Conservation (phyloP, 2,797 vertebrate genomes). For the Sebastes flavidus region DNA sequence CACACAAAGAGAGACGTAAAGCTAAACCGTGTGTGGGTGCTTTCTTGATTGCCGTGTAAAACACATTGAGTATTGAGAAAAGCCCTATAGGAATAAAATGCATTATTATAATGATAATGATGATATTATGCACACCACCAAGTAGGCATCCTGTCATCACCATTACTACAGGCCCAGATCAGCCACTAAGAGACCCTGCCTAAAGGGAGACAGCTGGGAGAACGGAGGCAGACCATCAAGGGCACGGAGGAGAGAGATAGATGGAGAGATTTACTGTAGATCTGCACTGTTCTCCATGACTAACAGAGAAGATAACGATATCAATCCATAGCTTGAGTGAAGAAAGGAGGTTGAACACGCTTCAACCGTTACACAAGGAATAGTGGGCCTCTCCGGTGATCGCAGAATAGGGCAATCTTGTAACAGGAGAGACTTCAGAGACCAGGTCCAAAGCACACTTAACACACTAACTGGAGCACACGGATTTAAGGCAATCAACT, state of each 20-base stretch:
- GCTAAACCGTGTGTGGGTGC: not conserved
- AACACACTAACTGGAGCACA: too few relatives aligned
- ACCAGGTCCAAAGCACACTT: too few relatives aligned
- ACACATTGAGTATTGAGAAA: not conserved
- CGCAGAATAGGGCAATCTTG: too few relatives aligned
- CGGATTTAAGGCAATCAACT: too few relatives aligned
- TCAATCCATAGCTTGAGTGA: not conserved
- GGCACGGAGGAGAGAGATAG: not conserved
- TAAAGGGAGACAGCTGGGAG: not conserved
- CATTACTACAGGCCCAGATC: conserved; percentile 28
- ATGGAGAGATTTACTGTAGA: not conserved
- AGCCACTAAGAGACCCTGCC: conserved; percentile 15
- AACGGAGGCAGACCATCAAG: not conserved
- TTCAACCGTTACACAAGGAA: too few relatives aligned
- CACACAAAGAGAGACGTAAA: not conserved
- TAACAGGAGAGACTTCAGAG: too few relatives aligned
- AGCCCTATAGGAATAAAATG: not conserved
- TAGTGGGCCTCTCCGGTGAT: too few relatives aligned
- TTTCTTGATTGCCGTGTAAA: not conserved
- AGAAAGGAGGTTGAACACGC: too few relatives aligned
- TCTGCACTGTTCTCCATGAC: conserved; percentile 7
- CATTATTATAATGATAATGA: not conserved
- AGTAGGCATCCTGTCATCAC: conserved; percentile 16
- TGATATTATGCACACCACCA: not conserved
- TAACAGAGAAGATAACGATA: conserved; percentile 20